Evolutionary conservation across 2,113 vertebrate species (phyloP).

Genomic region (Myotis brandtii): DNA sequence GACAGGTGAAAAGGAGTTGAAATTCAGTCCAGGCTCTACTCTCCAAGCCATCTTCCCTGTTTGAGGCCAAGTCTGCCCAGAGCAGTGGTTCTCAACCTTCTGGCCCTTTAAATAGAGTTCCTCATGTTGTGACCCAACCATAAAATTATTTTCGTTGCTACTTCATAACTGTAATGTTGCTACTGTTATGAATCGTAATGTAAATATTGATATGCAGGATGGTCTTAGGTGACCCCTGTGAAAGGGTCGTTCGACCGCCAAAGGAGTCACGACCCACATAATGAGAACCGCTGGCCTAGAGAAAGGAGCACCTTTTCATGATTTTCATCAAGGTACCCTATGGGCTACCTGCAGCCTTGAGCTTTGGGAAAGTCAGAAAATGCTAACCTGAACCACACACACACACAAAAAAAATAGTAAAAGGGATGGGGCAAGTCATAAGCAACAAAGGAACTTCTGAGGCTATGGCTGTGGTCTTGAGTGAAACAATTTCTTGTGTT

Average conservation of each 20-base stretch:
- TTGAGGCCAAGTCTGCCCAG: background rate
- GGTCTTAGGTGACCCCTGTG: no score
- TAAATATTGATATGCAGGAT: no score
- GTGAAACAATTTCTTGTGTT: constrained; percentile 31
- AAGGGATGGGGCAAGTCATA: background rate
- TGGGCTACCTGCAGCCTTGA: background rate
- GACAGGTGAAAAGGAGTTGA: background rate
- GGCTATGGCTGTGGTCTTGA: background rate
- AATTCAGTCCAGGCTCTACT: background rate
- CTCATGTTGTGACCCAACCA: no score
- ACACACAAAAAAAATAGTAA: no score
- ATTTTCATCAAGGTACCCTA: background rate
- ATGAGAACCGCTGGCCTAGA: background rate
- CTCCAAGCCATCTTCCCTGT: background rate
- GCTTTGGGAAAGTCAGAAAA: constrained; percentile 23
- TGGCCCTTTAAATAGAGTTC: no score
- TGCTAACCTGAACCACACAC: background rate
- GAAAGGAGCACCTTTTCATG: background rate
- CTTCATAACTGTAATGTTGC: no score
- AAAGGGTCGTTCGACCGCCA: no score
- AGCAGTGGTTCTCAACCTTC: no score
- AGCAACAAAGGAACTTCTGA: background rate
- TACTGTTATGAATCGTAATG: no score
- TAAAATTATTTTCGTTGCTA: no score
- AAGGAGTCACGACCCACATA: no score